A percentile compares a stretch with the other conserved stretches of the same genome.
phyloP scores from a whole-genome alignment of 2,888 invertebrate species.

The Bruchidius siliquastri region DNA sequence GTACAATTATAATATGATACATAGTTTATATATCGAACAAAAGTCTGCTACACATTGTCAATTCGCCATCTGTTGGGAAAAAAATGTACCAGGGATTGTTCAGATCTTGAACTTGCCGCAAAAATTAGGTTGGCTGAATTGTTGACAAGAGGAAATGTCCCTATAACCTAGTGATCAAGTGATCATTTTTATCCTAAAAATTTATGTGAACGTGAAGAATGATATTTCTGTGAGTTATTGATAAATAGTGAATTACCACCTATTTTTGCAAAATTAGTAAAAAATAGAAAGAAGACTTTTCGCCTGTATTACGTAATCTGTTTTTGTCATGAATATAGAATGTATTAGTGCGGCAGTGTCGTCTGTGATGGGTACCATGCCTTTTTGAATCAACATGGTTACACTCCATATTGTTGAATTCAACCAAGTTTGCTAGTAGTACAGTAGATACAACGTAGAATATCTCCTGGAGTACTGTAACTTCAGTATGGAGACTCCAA shows the following conservation, averaged over 20 bases:
- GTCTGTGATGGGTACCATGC: conserved; percentile 37
- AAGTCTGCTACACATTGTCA: too few species aligned
- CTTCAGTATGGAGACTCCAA: conserved; percentile 17
- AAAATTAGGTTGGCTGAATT: neutral
- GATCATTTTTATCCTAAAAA: neutral
- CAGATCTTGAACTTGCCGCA: neutral
- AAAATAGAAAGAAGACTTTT: conserved; percentile 13
- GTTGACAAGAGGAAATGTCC: neutral
- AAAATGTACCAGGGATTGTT: neutral
- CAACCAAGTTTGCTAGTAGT: conserved; percentile 27
- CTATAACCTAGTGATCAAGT: neutral
- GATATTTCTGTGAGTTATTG: neutral
- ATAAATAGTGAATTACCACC: neutral
- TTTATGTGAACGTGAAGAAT: neutral
- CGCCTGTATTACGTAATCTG: conserved; percentile 20
- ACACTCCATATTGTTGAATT: conserved; percentile 45
- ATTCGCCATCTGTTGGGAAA: neutral
- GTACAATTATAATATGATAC: too few species aligned
- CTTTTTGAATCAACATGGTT: conserved; percentile 47
- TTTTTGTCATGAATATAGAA: conserved; percentile 19
- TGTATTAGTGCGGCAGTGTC: conserved; percentile 23
- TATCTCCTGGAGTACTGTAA: neutral
- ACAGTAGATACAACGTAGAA: conserved; percentile 21
- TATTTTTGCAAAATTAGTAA: conserved; percentile 4
- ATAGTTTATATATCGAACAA: too few species aligned